Conservation (phyloP, 2,797 vertebrate genomes). For the Tamandua tetradactyla region DNA sequence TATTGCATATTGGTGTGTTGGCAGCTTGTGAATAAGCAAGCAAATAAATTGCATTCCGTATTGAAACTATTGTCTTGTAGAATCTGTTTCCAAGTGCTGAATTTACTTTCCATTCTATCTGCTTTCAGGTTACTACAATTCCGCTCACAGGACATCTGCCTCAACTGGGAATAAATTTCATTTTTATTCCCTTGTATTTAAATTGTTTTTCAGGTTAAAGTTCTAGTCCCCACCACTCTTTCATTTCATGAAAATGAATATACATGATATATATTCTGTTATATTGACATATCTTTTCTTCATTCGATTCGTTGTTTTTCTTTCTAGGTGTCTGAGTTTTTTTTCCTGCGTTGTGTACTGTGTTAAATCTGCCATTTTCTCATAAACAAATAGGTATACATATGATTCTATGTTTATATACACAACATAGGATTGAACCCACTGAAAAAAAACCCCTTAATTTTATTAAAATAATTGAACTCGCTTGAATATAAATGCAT, state of each 20-base stretch:
- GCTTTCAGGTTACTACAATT: no score
- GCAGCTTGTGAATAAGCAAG: no score
- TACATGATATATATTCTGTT: neutral
- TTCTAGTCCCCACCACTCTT: neutral
- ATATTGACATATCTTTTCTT: neutral
- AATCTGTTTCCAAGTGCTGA: no score
- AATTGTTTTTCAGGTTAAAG: neutral
- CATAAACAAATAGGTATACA: neutral
- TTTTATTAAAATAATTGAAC: neutral
- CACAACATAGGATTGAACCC: neutral
- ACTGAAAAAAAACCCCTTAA: neutral
- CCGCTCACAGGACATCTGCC: neutral
- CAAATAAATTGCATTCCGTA: no score
- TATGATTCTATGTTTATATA: neutral
- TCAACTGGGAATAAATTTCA: neutral
- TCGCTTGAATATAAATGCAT: neutral
- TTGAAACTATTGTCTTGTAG: no score
- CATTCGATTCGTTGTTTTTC: neutral
- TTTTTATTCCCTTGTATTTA: conserved; percentile 8
- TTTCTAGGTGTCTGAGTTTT: neutral
- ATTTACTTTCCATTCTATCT: no score
- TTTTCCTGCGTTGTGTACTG: neutral
- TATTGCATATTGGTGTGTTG: no score
- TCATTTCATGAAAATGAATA: conserved; percentile 18
- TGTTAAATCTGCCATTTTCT: neutral